Evolutionary conservation across 2,888 invertebrate genomes (phyloP), one percentile per base, ranked within the genome.

Genomic region (Noctua pronuba): DNA sequence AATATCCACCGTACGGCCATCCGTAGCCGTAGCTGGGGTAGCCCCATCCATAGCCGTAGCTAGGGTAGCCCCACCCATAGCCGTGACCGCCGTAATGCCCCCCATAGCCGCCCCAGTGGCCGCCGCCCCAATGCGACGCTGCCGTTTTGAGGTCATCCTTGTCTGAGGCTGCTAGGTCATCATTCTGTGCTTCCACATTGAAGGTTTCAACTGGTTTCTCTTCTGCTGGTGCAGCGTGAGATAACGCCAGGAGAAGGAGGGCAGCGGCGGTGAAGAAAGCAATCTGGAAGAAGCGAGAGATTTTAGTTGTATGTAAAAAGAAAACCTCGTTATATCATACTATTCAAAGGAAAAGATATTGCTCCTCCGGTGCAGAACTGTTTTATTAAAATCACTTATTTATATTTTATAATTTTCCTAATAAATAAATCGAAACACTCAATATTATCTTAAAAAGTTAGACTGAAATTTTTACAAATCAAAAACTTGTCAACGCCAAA

Each of bases 111-210:
- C 92, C 91, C 66, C 84, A 87, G 52, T 92, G 90, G 0, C 94
- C 94, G 0, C 94, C 94, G 1, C 95, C 95, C 92, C 94, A 96
- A 77, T 94, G 94, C 0, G 96, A 94, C 0, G 96, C 97, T 0
- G 95, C 95, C 0, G 96, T 92, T 82, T 96, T 95, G 2, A 97
- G 89, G 83, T 96, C 96, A 24, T 94, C 95, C 35, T 95, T 94
- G 6, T 94, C 95, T 5, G 92, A 86, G 2, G 89, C 88, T 7
- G 87, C 91, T 16, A 94, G 76, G 70, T 94, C 94, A 66, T 93
- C 92, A 44, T 92, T 90, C 24, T 90, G 89, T 28, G 75, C 16
- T 73, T 86, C 80, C 7, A n/a, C 77, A 21, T 90, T 86, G 67
- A 90, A 85, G 31, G 85, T 76, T 76, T 91, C 89, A 2, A 83